Conservation (phyloP, 2,888 invertebrate genomes). For the Boloria selene region DNA sequence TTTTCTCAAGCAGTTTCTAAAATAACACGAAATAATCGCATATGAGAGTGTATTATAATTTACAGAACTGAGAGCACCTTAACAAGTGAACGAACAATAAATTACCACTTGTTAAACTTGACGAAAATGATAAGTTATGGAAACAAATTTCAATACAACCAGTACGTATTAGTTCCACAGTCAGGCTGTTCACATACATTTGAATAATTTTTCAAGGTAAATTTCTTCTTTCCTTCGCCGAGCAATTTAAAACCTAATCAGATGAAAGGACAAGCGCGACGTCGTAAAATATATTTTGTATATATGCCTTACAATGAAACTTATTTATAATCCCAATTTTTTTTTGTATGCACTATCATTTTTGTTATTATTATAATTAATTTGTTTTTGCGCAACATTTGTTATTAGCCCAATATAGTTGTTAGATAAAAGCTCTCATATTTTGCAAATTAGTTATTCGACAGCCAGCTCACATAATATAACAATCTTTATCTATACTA, state of each 20-base stretch:
- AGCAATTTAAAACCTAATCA: conserved; percentile 52
- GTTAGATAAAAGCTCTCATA: too few species aligned
- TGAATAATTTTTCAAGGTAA: conserved; percentile 57
- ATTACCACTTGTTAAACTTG: conserved; percentile 18
- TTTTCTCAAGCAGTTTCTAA: background rate
- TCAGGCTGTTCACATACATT: conserved; percentile 29
- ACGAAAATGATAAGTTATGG: conserved; percentile 32
- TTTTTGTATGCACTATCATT: background rate
- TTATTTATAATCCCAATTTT: background rate
- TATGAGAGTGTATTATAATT: background rate
- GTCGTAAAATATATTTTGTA: too few species aligned
- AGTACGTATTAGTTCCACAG: conserved; percentile 18
- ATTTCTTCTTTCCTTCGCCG: conserved; percentile 52
- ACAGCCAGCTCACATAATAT: too few species aligned
- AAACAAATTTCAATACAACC: conserved; percentile 22
- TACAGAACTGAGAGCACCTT: background rate
- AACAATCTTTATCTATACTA: too few species aligned
- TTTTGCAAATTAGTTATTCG: too few species aligned
- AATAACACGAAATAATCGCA: background rate
- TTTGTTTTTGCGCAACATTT: too few species aligned
- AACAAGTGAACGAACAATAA: conserved; percentile 12
- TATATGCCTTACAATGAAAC: background rate
- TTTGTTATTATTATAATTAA: too few species aligned
- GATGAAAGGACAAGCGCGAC: conserved; percentile 4
- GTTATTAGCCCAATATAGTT: too few species aligned